Evolutionary conservation across 2,888 invertebrate genomes (phyloP), one percentile per base, ranked within the genome.

Genomic region (Punctoribates punctum): DNA sequence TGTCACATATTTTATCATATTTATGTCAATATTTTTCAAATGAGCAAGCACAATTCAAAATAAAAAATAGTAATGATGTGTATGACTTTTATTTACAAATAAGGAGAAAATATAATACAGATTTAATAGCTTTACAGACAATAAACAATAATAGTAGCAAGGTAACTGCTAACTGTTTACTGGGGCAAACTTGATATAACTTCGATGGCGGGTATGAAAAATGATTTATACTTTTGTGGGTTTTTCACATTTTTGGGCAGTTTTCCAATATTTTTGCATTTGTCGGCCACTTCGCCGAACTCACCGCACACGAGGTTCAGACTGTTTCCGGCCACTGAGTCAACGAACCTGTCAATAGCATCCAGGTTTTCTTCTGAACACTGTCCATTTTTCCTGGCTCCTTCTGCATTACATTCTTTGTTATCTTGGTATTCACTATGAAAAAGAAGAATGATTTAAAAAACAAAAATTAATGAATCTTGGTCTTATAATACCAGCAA

Each of bases 171-270:
- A n/a, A n/a, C n/a, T n/a, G 34, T 34, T 34, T 34, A 34, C 8
- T 34, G 34, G 4, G 34, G 60, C 13, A 65, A 29, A 34, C 65
- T 65, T 17, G 65, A 65, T 8, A 65, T 65, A 5, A 65, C 65
- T 5, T 65, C 65, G 29, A 65, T 65, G 6, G 65, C 27, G 4
- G 65, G 34, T 29, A 65, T 65, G 65, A 65, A 65, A 34, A 65
- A 65, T 29, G 65, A 65, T 65, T 65, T 65, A 29, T 8, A 65
- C 17, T 34, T 65, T 34, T 65, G 65, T 11, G 15, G 9, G 3
- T 65, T 65, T 65, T 65, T 65, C 5, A 5, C n/a, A 29, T 34
- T 65, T 29, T 29, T 13, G 8, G 65, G 65, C n/a, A 65, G 23
- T 34, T 65, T 29, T 15, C 17, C 23, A 5, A 65, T 15, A 17